A percentile compares a stretch with the other conserved stretches of the same genome.
These are phyloP conservation scores for Entomobrya multifasciata DNA, from an alignment of 2,888 invertebrate genomes.

Conservation along the genomic window DNA sequence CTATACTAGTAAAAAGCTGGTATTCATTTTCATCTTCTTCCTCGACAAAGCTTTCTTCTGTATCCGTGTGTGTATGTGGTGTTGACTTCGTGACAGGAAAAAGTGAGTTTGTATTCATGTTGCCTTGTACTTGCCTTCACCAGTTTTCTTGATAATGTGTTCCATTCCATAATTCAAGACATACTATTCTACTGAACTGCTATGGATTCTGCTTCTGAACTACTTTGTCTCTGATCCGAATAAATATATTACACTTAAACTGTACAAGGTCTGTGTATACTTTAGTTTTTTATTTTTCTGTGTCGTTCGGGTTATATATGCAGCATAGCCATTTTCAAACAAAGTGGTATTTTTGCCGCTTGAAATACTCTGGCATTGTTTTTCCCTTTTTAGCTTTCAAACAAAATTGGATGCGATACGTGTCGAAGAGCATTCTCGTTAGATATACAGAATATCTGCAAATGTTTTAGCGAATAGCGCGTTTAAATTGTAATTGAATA, in stretches of 20 bases:
- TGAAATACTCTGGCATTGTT: not conserved
- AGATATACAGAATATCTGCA: not conserved
- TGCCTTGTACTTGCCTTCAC: slow-evolving; percentile 5
- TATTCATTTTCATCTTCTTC: slow-evolving; percentile 41
- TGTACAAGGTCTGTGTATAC: too few relatives aligned
- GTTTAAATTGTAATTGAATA: slow-evolving; percentile 17
- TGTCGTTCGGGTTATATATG: not conserved
- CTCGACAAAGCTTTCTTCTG: not conserved
- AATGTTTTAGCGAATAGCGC: too few relatives aligned
- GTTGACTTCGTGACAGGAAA: slow-evolving; percentile 60
- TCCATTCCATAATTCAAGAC: slow-evolving; percentile 40
- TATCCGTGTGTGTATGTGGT: not conserved
- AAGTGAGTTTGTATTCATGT: slow-evolving; percentile 34
- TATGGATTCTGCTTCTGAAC: too few relatives aligned
- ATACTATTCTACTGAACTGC: too few relatives aligned
- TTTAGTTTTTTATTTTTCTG: too few relatives aligned
- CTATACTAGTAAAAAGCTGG: too few relatives aligned
- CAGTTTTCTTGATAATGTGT: slow-evolving; percentile 29
- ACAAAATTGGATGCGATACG: too few relatives aligned
- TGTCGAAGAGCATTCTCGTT: slow-evolving; percentile 3
- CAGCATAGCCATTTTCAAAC: not conserved
- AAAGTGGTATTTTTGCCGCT: not conserved
- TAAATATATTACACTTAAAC: too few relatives aligned
- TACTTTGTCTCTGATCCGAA: too few relatives aligned
- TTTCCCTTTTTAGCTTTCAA: not conserved